Conservation (phyloP, 2,888 invertebrate genomes). For the Scaptomyza reducta region DNA sequence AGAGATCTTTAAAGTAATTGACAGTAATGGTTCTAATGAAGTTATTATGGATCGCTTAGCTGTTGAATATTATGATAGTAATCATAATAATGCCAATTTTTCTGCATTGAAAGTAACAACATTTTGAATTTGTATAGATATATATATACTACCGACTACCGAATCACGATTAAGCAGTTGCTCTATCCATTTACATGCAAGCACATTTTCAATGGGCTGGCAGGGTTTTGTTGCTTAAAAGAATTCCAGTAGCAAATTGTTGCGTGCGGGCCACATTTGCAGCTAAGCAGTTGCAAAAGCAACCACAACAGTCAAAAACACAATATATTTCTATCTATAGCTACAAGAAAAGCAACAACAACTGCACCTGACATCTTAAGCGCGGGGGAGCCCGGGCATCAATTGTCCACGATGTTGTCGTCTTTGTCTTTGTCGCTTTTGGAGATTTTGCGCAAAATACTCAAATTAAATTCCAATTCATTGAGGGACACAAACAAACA, state of each 20-base stretch:
- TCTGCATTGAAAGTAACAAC: conserved; percentile 6
- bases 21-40: conserved; percentile 53
- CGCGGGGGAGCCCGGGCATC: conserved; percentile 74
- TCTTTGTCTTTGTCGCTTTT: conserved; percentile 55
- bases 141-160: conserved; percentile 37
- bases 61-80: conserved; percentile 16
- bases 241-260: conserved; percentile 79
- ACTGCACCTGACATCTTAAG: conserved; percentile 66
- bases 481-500: conserved; percentile 73
- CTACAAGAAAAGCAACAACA: conserved; percentile 26
- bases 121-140: conserved; percentile 1
- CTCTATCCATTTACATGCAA: conserved; percentile 65
- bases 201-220: conserved; percentile 52
- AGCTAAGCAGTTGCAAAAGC: conserved; percentile 42
- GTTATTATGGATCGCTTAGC: conserved; percentile 54
- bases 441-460: conserved; percentile 77
- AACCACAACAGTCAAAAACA: conserved; percentile 34
- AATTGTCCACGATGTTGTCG: conserved; percentile 76
- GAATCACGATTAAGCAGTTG: conserved; percentile 79
- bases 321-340: conserved; percentile 60
- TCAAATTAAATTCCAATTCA: conserved; percentile 84
- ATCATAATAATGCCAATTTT: conserved; percentile 18
- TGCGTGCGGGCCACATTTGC: conserved; percentile 78
- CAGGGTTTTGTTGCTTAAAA: conserved; percentile 29
- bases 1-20: conserved; percentile 1